These are phyloP conservation scores for Reticulitermes lucifugus DNA, from an alignment of 2,888 invertebrate genomes.

Conservation along the genomic window DNA sequence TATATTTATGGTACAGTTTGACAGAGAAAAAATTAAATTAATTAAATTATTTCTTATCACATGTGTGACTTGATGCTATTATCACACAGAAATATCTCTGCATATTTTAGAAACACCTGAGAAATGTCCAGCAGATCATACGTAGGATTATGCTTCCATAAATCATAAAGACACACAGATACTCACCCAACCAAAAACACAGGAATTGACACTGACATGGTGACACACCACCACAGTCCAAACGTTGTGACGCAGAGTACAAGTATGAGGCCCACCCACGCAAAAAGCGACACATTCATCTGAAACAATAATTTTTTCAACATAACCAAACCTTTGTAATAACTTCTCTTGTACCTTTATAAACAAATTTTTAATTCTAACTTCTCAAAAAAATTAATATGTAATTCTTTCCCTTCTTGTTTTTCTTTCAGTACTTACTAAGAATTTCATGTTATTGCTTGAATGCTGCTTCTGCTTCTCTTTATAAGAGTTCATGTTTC, in stretches of 20 bases:
- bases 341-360: no score
- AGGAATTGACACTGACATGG: slow-evolving; percentile 58
- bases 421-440: no score
- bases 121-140: no score
- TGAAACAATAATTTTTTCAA: slow-evolving; percentile 54
- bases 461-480: no score
- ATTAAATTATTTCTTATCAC: not conserved
- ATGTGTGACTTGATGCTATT: no score
- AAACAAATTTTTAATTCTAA: no score
- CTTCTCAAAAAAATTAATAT: no score
- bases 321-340: no score
- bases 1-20: not conserved
- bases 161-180: not conserved
- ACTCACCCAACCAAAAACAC: slow-evolving; percentile 63
- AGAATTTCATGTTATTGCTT: no score
- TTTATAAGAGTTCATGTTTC: no score
- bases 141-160: not conserved
- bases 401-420: no score
- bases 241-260: slow-evolving; percentile 62
- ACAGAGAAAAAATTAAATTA: not conserved
- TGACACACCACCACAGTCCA: slow-evolving; percentile 62
- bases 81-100: not conserved
- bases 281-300: slow-evolving; percentile 62
- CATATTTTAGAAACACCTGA: no score
- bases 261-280: slow-evolving; percentile 63